These are phyloP conservation scores for Clarias macrocephalus DNA, from an alignment of 2,113 vertebrate genomes.

Conservation along the genomic window DNA sequence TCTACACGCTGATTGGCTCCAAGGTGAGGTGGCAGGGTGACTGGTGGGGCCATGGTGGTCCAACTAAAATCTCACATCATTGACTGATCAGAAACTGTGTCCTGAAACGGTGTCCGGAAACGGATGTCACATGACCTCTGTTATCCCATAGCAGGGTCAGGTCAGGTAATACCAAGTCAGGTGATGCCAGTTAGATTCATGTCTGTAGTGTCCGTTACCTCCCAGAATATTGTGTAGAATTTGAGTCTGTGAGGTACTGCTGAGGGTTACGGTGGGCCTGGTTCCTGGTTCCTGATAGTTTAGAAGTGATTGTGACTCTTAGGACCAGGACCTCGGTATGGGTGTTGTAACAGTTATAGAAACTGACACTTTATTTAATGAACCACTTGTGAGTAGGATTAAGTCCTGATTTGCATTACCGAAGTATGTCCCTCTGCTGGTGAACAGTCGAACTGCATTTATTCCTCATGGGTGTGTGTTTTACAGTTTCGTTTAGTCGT, in stretches of 20 bases:
- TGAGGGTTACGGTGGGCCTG: too few species aligned
- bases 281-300: too few species aligned
- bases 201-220: neutral
- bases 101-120: too few species aligned
- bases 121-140: neutral
- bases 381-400: neutral
- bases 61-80: neutral
- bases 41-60: neutral
- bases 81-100: neutral
- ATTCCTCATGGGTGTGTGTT: too few species aligned
- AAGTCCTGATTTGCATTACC: neutral
- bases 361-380: too few species aligned
- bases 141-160: neutral
- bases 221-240: neutral
- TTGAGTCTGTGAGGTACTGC: too few species aligned
- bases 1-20: constrained; percentile 89
- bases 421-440: neutral
- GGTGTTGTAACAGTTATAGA: too few species aligned
- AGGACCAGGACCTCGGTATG: too few species aligned
- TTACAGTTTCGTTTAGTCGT: constrained; percentile 90
- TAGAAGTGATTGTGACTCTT: too few species aligned
- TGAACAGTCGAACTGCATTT: neutral
- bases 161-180: neutral
- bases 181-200: neutral
- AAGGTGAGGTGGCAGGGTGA: constrained; percentile 76